Evolutionary conservation across 2,888 invertebrate genomes (phyloP).

Genomic region (Megaustenia siamemsis): DNA sequence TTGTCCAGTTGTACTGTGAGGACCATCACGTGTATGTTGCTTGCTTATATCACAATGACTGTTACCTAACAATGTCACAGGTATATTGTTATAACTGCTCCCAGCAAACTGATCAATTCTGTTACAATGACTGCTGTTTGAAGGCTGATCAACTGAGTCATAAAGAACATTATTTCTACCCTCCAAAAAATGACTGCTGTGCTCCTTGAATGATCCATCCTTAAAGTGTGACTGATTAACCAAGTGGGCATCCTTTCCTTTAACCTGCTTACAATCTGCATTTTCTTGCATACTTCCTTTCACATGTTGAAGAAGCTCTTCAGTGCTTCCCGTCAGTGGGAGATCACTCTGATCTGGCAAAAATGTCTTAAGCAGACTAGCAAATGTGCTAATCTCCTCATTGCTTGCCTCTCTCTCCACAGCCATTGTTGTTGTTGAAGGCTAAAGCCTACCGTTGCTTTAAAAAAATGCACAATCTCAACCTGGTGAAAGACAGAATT

Average conservation of each 20-base stretch:
- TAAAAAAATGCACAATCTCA: neutral
- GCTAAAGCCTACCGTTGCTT: neutral
- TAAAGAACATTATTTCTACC: too few relatives aligned
- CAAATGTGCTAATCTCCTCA: slow-evolving; percentile 48
- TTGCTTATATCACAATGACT: neutral
- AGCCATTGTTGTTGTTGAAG: slow-evolving; percentile 11
- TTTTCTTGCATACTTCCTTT: neutral
- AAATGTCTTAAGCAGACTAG: slow-evolving; percentile 46
- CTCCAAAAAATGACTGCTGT: neutral
- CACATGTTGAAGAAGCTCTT: slow-evolving; percentile 40
- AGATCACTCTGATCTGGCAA: slow-evolving; percentile 50
- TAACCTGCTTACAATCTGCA: neutral
- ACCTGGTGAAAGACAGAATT: neutral
- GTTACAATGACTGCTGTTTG: neutral
- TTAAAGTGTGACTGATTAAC: neutral
- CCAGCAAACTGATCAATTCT: neutral
- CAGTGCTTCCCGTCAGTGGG: slow-evolving; percentile 19
- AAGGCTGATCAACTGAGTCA: neutral
- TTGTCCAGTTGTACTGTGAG: neutral
- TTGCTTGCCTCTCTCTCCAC: slow-evolving; percentile 32
- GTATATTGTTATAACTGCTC: neutral
- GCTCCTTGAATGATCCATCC: neutral
- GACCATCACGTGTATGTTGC: neutral
- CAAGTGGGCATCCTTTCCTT: neutral
- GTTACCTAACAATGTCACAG: too few relatives aligned